Conservation (phyloP, 2,888 invertebrate species). For the Polietes domitor region DNA sequence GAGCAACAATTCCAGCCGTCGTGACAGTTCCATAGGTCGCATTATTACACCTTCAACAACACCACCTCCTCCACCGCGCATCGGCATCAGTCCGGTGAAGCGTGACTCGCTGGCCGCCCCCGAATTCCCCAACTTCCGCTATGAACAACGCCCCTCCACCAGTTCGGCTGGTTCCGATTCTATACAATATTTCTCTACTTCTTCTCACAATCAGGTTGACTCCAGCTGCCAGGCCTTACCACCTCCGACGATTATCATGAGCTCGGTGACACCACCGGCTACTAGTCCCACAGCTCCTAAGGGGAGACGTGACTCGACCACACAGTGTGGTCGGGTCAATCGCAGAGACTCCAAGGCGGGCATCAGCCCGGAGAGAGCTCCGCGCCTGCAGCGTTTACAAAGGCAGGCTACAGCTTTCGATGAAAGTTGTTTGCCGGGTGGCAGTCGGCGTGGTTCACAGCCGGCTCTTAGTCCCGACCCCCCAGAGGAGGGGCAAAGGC, state of each 20-base stretch:
- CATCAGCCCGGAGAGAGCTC: conserved; percentile 86
- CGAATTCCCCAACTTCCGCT: conserved; percentile 82
- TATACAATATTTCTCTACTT: conserved; percentile 81
- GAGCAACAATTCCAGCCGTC: conserved; percentile 86
- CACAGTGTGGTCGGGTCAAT: conserved; percentile 88
- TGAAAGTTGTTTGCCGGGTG: conserved; percentile 89
- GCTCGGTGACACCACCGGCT: conserved; percentile 91
- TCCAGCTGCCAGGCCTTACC: conserved; percentile 85
- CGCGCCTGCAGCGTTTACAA: conserved; percentile 86
- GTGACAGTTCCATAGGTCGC: conserved; percentile 85
- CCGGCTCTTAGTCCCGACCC: conserved; percentile 92
- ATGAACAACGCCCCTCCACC: conserved; percentile 87
- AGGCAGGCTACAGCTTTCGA: conserved; percentile 95
- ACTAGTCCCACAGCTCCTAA: conserved; percentile 87
- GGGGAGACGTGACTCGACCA: conserved; percentile 90
- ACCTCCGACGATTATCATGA: conserved; percentile 90
- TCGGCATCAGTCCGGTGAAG: conserved; percentile 85
- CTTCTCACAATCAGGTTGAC: conserved; percentile 83
- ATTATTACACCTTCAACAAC: conserved; percentile 79
- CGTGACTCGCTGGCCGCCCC: conserved; percentile 83
- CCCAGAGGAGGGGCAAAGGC: conserved; percentile 86
- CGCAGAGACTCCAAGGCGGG: conserved; percentile 86
- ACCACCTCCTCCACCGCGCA: conserved; percentile 83
- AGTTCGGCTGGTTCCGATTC: conserved; percentile 89
- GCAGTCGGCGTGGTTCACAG: conserved; percentile 89